Evolutionary conservation across 2,113 vertebrate genomes (phyloP).

Genomic region (Athene cunicularia): DNA sequence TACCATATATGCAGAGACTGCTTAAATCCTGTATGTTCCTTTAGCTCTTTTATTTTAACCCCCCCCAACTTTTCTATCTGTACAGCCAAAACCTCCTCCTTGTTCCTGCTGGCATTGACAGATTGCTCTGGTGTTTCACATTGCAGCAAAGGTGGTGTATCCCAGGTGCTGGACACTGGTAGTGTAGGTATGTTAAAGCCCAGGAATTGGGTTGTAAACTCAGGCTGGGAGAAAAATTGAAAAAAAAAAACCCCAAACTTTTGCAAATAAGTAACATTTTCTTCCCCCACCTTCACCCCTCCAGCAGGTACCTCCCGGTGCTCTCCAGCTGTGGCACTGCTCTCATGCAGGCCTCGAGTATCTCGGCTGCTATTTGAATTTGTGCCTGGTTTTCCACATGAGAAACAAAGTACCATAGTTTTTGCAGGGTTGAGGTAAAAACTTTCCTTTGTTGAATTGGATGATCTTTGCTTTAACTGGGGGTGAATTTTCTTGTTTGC

Average conservation of each 20-base stretch:
- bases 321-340: neutral
- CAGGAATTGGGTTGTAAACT: neutral
- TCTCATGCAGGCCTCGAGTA: rapidly evolving
- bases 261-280: neutral
- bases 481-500: neutral
- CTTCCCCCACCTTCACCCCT: neutral
- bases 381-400: neutral
- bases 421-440: neutral
- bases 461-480: neutral
- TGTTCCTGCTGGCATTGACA: neutral
- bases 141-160: neutral
- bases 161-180: neutral
- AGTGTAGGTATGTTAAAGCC: rapidly evolving
- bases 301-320: neutral
- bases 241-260: rapidly evolving
- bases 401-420: neutral
- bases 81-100: neutral
- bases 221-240: neutral
- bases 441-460: neutral
- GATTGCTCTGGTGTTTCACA: neutral
- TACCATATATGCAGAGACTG: neutral
- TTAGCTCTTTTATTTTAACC: neutral
- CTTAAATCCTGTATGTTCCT: neutral
- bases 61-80: neutral
- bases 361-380: neutral